phyloP scores from a whole-genome alignment of 2,888 invertebrate species.

The Philhelius pedissequus region DNA sequence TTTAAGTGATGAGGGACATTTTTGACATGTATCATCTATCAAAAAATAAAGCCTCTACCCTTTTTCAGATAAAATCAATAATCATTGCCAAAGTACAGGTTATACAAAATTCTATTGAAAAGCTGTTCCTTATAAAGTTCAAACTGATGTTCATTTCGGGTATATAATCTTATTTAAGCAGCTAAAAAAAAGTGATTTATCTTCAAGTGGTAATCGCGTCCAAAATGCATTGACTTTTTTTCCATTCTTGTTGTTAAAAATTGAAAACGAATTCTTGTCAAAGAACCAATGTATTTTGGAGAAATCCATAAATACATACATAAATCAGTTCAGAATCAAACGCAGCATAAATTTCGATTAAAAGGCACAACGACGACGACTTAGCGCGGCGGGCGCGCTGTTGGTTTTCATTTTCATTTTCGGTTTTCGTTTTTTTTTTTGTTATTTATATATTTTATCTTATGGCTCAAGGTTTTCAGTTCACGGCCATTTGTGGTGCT shows the following conservation, averaged over 20 bases:
- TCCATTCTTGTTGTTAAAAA: not conserved
- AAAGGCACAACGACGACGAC: not conserved
- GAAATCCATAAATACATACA: slow-evolving; percentile 7
- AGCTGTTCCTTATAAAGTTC: too few species aligned
- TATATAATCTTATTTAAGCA: too few species aligned
- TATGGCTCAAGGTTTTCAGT: slow-evolving; percentile 39
- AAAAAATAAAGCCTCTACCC: too few species aligned
- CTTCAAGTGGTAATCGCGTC: not conserved
- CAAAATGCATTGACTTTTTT: slow-evolving; percentile 9
- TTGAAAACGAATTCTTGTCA: slow-evolving; percentile 20
- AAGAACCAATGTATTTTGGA: not conserved
- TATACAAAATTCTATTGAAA: too few species aligned
- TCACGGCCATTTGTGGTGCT: slow-evolving; percentile 29
- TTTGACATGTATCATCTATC: too few species aligned
- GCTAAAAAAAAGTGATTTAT: not conserved
- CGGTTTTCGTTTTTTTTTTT: not conserved
- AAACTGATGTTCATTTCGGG: too few species aligned
- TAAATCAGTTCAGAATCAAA: not conserved
- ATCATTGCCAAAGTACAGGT: too few species aligned
- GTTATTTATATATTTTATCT: too few species aligned
- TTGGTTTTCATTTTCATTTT: not conserved
- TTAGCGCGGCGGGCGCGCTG: too few species aligned
- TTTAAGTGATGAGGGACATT: too few species aligned
- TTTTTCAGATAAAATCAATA: too few species aligned
- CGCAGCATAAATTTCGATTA: not conserved